A percentile compares a stretch with the other conserved stretches of the same genome.
phyloP scores from a whole-genome alignment of 2,888 invertebrate genomes.

The Xestoiulus laeticollis region DNA sequence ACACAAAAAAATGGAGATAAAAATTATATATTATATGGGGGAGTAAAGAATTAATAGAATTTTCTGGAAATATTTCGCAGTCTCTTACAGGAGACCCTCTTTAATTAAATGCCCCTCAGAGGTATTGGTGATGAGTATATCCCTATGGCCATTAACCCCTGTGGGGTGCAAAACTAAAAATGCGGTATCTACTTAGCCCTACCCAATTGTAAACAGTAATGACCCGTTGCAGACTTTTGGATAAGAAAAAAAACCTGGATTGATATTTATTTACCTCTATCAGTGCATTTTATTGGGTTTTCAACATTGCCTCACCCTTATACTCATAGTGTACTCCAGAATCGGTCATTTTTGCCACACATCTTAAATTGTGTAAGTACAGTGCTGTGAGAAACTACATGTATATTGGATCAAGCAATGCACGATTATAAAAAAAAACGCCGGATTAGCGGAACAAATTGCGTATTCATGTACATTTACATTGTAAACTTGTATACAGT shows the following conservation, averaged over 20 bases:
- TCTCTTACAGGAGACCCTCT: neutral
- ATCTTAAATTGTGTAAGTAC: no score
- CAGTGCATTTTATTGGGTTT: no score
- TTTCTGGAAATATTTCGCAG: constrained; percentile 31
- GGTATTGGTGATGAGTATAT: neutral
- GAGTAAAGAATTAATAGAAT: constrained; percentile 30
- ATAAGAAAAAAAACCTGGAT: neutral
- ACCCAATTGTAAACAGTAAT: neutral
- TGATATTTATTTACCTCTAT: neutral
- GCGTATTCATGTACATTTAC: no score
- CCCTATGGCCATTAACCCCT: neutral
- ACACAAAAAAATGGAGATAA: constrained; percentile 3
- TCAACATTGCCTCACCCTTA: no score
- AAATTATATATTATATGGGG: constrained; percentile 36
- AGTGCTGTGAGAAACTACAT: no score
- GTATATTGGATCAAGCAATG: no score
- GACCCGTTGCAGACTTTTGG: neutral
- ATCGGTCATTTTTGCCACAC: no score
- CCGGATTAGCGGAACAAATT: no score
- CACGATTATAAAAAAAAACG: no score
- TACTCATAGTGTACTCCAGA: no score
- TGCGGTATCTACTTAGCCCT: neutral
- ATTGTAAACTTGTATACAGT: no score
- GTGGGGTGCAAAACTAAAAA: neutral
- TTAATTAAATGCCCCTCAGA: constrained; percentile 8